These are phyloP conservation scores for Onthophagus sagittarius DNA, from an alignment of 2,888 invertebrate species.

Conservation along the genomic window DNA sequence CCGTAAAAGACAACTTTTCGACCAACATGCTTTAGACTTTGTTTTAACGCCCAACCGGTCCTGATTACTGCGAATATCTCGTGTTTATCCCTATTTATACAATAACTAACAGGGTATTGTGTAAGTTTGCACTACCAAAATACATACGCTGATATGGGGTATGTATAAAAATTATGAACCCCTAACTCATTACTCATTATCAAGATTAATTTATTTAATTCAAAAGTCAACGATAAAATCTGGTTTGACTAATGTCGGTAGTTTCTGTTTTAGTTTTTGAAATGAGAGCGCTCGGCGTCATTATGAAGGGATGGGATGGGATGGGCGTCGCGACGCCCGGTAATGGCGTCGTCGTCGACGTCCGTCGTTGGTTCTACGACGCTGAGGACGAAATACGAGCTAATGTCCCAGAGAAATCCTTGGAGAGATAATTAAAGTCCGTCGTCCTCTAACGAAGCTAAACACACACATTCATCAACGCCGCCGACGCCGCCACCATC, in stretches of 20 bases:
- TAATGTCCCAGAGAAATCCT: constrained; percentile 41
- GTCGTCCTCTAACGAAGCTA: constrained; percentile 47
- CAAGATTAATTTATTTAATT: background rate
- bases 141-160: background rate
- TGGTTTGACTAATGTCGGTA: background rate
- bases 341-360: background rate
- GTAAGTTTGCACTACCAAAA: background rate
- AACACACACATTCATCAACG: constrained; percentile 45
- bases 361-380: constrained; percentile 26
- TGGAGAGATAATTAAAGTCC: constrained; percentile 49
- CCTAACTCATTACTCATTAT: background rate
- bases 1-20: background rate
- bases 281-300: constrained; percentile 21
- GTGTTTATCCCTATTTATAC: background rate
- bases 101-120: background rate
- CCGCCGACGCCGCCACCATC: constrained; percentile 26
- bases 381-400: constrained; percentile 33
- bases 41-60: background rate
- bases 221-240: background rate
- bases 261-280: background rate
- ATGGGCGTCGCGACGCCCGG: constrained; percentile 1
- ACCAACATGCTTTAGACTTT: background rate
- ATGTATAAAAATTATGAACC: too few species aligned
- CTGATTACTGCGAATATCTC: background rate
- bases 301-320: constrained; percentile 4